Evolutionary conservation across 1,140 invertebrate genomes (phyloP).

Genomic region (Venturia canescens): DNA sequence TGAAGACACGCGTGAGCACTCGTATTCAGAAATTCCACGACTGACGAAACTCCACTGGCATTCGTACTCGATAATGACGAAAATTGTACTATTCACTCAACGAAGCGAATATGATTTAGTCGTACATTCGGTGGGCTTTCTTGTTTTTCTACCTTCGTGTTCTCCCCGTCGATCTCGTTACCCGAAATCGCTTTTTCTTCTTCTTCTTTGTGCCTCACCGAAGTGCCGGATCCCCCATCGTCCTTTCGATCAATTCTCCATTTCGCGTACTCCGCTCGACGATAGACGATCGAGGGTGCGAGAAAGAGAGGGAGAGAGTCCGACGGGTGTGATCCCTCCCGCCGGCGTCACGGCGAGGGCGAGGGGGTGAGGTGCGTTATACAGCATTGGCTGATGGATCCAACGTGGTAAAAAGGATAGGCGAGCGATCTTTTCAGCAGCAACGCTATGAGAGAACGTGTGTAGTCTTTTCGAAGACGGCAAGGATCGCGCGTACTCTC

Average conservation of each 20-base stretch:
- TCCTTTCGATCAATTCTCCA: conserved; percentile 55
- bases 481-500: neutral
- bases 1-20: neutral
- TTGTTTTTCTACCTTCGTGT: neutral
- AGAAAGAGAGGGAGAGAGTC: conserved; percentile 46
- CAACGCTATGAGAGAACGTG: conserved; percentile 25
- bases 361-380: conserved; percentile 48
- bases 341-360: conserved; percentile 51
- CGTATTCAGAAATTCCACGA: no score
- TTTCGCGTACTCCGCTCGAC: conserved; percentile 51
- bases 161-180: conserved; percentile 22
- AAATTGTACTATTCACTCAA: no score
- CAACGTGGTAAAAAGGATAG: conserved; percentile 48
- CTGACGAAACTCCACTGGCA: no score
- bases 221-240: neutral
- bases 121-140: neutral
- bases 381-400: conserved; percentile 21
- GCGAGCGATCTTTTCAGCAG: conserved; percentile 5
- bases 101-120: neutral
- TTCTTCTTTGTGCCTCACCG: neutral
- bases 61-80: no score
- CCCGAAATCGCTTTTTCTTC: conserved; percentile 7
- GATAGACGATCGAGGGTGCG: conserved; percentile 44
- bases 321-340: conserved; percentile 57
- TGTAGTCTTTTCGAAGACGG: conserved; percentile 17